Conservation (phyloP, 1,140 invertebrate species). For the Ceratosolen fusciceps region DNA sequence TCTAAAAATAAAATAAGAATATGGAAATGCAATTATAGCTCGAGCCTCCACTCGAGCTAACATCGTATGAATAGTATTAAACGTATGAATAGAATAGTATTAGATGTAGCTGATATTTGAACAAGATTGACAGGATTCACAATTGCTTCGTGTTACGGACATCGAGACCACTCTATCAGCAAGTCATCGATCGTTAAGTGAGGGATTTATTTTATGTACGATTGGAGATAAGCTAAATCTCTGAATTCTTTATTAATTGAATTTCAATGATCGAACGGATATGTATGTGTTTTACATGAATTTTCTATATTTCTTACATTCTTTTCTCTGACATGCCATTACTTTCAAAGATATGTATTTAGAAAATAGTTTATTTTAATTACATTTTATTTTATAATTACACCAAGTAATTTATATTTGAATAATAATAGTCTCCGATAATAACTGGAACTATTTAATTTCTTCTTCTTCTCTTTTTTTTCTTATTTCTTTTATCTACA, state of each 20-base stretch:
- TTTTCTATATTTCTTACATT: not conserved
- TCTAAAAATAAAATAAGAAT: not conserved
- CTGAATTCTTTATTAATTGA: conserved; percentile 3
- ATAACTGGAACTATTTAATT: too few species aligned
- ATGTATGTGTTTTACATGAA: not conserved
- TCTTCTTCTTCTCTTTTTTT: too few species aligned
- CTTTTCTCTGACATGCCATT: not conserved
- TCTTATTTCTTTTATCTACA: too few species aligned
- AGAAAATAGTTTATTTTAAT: not conserved
- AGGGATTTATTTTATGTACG: conserved; percentile 31
- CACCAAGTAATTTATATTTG: too few species aligned
- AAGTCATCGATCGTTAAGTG: not conserved
- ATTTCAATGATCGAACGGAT: conserved; percentile 6
- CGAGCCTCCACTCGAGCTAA: not conserved
- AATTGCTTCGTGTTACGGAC: conserved; percentile 27
- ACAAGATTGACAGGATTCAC: conserved; percentile 34
- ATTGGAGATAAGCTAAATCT: not conserved
- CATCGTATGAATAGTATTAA: not conserved
- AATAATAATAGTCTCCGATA: too few species aligned
- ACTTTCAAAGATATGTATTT: not conserved
- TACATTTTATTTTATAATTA: too few species aligned
- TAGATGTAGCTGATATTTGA: not conserved
- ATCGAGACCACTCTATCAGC: conserved; percentile 38
- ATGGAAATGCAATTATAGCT: not conserved
- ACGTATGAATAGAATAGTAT: too few species aligned